Conservation (phyloP, 2,113 vertebrate species). For the Nothobranchius kuhntae region DNA sequence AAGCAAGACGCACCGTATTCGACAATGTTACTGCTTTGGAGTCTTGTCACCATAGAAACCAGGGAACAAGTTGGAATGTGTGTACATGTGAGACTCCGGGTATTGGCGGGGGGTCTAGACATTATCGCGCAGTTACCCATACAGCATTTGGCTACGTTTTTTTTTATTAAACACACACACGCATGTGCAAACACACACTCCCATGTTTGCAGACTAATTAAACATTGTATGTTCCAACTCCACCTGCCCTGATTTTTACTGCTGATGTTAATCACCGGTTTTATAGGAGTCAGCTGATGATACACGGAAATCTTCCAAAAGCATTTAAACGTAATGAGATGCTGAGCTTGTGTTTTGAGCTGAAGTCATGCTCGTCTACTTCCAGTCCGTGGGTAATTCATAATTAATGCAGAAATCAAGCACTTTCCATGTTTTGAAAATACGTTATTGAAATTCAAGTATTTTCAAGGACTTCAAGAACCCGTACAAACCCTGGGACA, state of each 20-base stretch:
- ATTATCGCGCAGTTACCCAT: constrained; percentile 17
- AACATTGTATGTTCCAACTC: neutral
- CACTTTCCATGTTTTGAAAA: no score
- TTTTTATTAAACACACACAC: constrained; percentile 14
- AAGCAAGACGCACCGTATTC: constrained; percentile 32
- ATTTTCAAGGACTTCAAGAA: no score
- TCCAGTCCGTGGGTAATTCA: no score
- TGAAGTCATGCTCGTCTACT: no score
- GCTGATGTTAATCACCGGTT: neutral
- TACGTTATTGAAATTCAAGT: no score
- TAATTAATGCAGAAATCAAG: no score
- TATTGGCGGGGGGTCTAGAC: constrained; percentile 4
- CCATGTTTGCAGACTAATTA: constrained; percentile 1
- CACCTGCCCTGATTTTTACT: neutral
- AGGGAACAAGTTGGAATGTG: constrained; percentile 62
- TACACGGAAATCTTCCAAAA: neutral
- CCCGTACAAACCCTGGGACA: no score
- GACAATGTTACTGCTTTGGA: constrained; percentile 22
- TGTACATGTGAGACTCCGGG: constrained; percentile 35
- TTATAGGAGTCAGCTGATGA: neutral
- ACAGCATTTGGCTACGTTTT: constrained; percentile 7
- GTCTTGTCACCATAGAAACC: constrained; percentile 58
- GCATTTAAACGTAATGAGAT: neutral
- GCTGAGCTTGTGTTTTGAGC: no score
- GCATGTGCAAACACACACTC: neutral